Evolutionary conservation across 2,888 invertebrate genomes (phyloP).

Genomic region (Macaria liturata): DNA sequence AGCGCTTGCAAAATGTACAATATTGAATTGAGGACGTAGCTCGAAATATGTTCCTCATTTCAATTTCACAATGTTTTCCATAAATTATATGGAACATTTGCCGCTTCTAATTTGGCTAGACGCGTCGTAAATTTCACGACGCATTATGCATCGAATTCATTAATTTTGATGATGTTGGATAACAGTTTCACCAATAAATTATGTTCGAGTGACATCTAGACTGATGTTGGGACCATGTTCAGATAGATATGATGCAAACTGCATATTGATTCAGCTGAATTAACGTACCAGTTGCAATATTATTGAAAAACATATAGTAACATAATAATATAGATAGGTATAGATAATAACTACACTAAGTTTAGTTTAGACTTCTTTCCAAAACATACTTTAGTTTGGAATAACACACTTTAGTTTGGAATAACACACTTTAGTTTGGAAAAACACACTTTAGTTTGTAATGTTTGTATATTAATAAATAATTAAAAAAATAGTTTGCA

Average conservation of each 20-base stretch:
- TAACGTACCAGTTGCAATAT: background rate
- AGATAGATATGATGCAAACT: constrained; percentile 4
- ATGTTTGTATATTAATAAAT: no score
- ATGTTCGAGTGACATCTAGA: constrained; percentile 8
- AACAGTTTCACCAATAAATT: constrained; percentile 14
- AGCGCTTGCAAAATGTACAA: background rate
- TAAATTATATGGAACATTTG: background rate
- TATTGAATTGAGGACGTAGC: background rate
- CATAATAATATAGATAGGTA: no score
- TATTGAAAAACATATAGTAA: no score
- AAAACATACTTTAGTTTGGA: no score
- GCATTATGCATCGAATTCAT: constrained; percentile 12
- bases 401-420: no score
- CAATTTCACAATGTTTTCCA: constrained; percentile 1
- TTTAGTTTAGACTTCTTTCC: no score
- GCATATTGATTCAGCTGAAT: constrained; percentile 1
- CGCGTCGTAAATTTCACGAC: constrained; percentile 7
- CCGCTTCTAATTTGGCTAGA: background rate
- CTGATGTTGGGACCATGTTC: background rate
- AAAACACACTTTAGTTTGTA: no score
- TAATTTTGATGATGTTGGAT: constrained; percentile 17
- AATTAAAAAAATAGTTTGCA: no score
- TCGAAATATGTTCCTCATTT: background rate
- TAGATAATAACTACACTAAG: no score
- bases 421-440: no score